Evolutionary conservation across 2,113 vertebrate species (phyloP), one percentile per base, ranked within the genome.

Genomic region (Corythoichthys intestinalis): DNA sequence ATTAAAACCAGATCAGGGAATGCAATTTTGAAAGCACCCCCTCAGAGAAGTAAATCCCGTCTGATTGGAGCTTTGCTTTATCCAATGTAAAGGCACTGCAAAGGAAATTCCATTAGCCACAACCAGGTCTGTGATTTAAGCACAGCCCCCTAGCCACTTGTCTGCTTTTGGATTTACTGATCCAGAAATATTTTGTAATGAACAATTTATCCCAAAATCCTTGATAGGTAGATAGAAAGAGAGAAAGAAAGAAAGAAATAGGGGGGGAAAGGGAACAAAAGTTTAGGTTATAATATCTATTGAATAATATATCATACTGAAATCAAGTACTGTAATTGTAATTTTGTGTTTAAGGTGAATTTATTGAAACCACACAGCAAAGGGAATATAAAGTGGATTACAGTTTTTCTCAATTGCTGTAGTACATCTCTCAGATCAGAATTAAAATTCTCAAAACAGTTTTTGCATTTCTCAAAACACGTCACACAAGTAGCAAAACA

Each of bases 61-160:
- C 68, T 79, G 68, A 75, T 68, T 70, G 41, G 57, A 66, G 59
- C 56, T 79, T 73, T 69, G 47, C 56, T 72, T 74, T 37, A 67
- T 68, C 57, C 60, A 65, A 20, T 28, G 39, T 35, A 59, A 69
- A 59, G 34, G 13, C 35, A 13, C 52, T 39, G 14, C 61, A 59
- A 53, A 52, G 66, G 66, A 28, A 70, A 70, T 77, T 73, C 69
- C 66, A 76, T 74, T 76, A 59, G 54, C 58, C 46, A 49, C 28
- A 28, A 37, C 46, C 62, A 46, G 52, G 64, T 47, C 39, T 68
- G 28, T 63, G 35, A 66, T 72, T 70, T 64, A 62, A 70, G 20
- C 8, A 20, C 13, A 17, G 0, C 14, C 48, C 59, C 52, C 11
- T 34, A 60, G 54, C 49, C 14, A 60, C 34, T 34, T 71, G 62